Evolutionary conservation across 2,113 vertebrate species (phyloP), one percentile per base, ranked within the genome.

Genomic region (Elaphurus davidianus): DNA sequence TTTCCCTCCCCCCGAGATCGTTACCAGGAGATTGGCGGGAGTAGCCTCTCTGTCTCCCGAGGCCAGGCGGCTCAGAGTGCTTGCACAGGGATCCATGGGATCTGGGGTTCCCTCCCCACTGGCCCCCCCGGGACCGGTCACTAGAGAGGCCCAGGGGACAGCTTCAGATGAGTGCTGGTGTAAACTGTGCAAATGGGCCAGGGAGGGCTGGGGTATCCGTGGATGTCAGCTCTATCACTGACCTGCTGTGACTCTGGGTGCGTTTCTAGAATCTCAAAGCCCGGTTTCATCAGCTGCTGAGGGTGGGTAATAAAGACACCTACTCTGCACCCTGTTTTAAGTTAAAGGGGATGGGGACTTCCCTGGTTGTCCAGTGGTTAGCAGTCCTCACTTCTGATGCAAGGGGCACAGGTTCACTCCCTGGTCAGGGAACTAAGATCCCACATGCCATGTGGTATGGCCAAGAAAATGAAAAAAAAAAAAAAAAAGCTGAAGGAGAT

Each of bases 101-200:
- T 11, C 67, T 0, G 25, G 14, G 36, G 6, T 17, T 47, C 50
- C 30, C 52, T 86, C 21, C 19, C 0, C 2, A 0, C 6, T 3
- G 40, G 50, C 25, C 36, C n/a, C 55, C 57, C 47, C 3, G 40
- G 1, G 16, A 21, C 40, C 30, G n/a, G 54, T 23, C 27, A 1
- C 81, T 47, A 8, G 76, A 12, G 21, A n/a, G 71, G 71, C 19
- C 74, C 33, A 33, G 28, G 21, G 25, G 4, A 28, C 64, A 50
- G 60, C 36, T 5, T 40, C 60, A 1, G 30, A 4, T 2, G 16
- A 13, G 17, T 25, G 2, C 10, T 1, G 16, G 50, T 47, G 30
- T 45, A 55, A 50, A 15, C 6, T 1, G 1, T 45, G 23, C 64
- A 3, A 10, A 7, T 0, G 16, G 25, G 4, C n/a, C 25, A 2